Percentiles rank a stretch among this genome's conserved stretches.
Conservation (phyloP, 1,140 invertebrate genomes). For the Drosophila melanogaster region Release_6_plus_ISO1_MT NT_037436.4:11866501-11867000, state of each 20-base stretch:
- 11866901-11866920: conserved; percentile 32
- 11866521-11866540: conserved; percentile 58
- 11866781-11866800: conserved; percentile 49
- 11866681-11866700: conserved; percentile 77
- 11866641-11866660: conserved; percentile 68
- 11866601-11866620: neutral
- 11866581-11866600: no score
- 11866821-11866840: conserved; percentile 42
- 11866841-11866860: conserved; percentile 34
- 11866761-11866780: conserved; percentile 35
- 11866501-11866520: conserved; percentile 66
- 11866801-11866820: conserved; percentile 56
- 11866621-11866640: conserved; percentile 15
- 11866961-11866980: conserved; percentile 64
- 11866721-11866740: neutral
- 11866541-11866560: conserved; percentile 76
- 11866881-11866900: conserved; percentile 49
- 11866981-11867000: conserved; percentile 49
- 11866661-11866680: conserved; percentile 64
- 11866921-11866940: conserved; percentile 39
- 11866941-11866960: conserved; percentile 23
- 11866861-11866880: conserved; percentile 64
- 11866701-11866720: conserved; percentile 67
- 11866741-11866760: conserved; percentile 3
- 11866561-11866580: conserved; percentile 21